These are phyloP conservation scores for Rutilus rutilus DNA, from an alignment of 2,113 vertebrate species.

Conservation along the genomic window DNA sequence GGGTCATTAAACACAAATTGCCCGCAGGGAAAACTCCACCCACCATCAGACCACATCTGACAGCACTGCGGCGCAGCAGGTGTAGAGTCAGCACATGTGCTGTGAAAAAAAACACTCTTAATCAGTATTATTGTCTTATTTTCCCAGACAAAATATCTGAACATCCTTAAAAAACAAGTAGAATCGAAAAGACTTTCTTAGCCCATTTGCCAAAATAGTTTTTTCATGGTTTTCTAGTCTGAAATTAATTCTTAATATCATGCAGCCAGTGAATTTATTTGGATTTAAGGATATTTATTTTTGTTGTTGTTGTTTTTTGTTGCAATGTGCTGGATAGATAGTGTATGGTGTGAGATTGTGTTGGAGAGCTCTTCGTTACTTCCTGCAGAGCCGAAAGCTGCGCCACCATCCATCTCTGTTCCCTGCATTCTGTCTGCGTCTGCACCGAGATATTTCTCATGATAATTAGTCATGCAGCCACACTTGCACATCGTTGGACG, in stretches of 20 bases:
- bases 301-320: too few species aligned
- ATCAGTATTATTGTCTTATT: neutral
- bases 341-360: neutral
- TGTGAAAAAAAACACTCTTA: neutral
- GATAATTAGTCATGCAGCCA: constrained; percentile 29
- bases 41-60: constrained; percentile 24
- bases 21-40: constrained; percentile 3
- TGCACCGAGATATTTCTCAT: constrained; percentile 12
- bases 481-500: constrained; percentile 28
- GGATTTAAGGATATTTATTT: neutral
- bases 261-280: neutral
- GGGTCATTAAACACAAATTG: constrained; percentile 40
- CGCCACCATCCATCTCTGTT: constrained; percentile 25
- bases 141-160: neutral
- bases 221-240: neutral
- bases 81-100: constrained; percentile 20
- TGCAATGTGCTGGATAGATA: neutral
- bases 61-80: constrained; percentile 17
- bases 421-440: constrained; percentile 14
- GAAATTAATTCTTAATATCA: neutral
- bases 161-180: neutral
- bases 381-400: constrained; percentile 5
- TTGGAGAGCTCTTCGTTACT: neutral
- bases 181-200: neutral
- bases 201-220: neutral